These are phyloP conservation scores for Allygus modestus DNA, from an alignment of 2,888 invertebrate genomes.

Conservation along the genomic window DNA sequence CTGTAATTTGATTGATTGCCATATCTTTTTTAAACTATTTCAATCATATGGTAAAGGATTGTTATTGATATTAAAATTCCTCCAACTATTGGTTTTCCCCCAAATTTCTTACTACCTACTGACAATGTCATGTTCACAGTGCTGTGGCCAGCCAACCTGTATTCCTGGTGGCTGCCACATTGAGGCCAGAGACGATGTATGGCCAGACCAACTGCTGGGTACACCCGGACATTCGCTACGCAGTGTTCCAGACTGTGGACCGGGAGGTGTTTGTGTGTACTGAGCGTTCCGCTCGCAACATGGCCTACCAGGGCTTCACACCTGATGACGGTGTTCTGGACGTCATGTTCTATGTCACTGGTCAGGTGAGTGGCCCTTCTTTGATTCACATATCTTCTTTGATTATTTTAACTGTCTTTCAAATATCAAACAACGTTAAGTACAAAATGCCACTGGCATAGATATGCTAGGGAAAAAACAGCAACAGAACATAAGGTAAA, in stretches of 20 bases:
- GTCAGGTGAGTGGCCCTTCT: constrained; percentile 76
- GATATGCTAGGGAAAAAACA: too few species aligned
- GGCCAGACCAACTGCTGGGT: constrained; percentile 99
- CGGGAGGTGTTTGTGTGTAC: constrained; percentile 93
- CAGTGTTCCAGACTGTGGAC: constrained; percentile 86
- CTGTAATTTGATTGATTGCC: too few species aligned
- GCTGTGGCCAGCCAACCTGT: constrained; percentile 78
- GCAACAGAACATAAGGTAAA: too few species aligned
- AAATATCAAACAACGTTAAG: too few species aligned
- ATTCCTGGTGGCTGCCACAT: constrained; percentile 96
- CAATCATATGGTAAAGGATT: too few species aligned
- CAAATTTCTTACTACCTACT: too few species aligned
- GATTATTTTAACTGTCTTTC: too few species aligned
- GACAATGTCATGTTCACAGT: constrained; percentile 73
- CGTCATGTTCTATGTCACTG: constrained; percentile 83
- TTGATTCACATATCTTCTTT: constrained; percentile 5
- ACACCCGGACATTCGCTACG: constrained; percentile 95
- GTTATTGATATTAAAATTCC: too few species aligned
- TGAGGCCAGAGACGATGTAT: constrained; percentile 99
- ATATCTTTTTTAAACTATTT: too few species aligned
- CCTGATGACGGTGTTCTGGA: constrained; percentile 87
- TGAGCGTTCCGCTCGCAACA: constrained; percentile 92
- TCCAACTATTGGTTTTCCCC: too few species aligned
- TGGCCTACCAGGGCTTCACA: constrained; percentile 97
- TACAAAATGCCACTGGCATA: too few species aligned